Percentiles rank a stretch among this genome's conserved stretches.
Evolutionary conservation across 2,797 vertebrate species (phyloP).

Genomic region (Phrynocephalus vlangalii): DNA sequence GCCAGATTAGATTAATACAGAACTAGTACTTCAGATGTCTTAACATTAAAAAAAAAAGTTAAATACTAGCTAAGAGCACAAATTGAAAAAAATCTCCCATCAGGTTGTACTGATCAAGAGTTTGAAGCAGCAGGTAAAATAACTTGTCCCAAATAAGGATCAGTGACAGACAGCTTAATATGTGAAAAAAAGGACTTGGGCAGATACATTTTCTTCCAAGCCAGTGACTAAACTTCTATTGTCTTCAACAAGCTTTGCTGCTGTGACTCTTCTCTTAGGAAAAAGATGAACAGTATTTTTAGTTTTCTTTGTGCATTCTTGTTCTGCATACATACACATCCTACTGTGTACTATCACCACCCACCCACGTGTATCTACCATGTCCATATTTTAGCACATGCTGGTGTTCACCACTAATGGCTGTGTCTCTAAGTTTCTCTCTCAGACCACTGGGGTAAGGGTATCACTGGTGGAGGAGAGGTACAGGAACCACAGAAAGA

Average conservation of each 20-base stretch:
- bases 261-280: not conserved
- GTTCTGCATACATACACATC: no score
- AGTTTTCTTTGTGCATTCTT: no score
- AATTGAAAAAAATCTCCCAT: conserved; percentile 41
- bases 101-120: conserved; percentile 34
- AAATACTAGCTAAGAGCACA: conserved; percentile 42
- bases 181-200: not conserved
- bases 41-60: conserved; percentile 52
- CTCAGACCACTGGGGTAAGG: not conserved
- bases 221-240: not conserved
- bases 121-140: not conserved
- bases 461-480: not conserved
- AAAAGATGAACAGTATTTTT: not conserved
- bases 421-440: not conserved
- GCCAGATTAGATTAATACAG: conserved; percentile 79
- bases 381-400: not conserved
- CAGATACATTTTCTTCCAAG: not conserved
- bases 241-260: not conserved
- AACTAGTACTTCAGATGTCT: conserved; percentile 74
- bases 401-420: no score
- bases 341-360: no score
- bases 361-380: not conserved
- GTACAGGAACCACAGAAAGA: no score
- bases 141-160: not conserved
- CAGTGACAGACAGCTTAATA: not conserved